A percentile compares a stretch with the other conserved stretches of the same genome.
phyloP scores from a whole-genome alignment of 2,113 vertebrate species.

The Elgaria multicarinata region DNA sequence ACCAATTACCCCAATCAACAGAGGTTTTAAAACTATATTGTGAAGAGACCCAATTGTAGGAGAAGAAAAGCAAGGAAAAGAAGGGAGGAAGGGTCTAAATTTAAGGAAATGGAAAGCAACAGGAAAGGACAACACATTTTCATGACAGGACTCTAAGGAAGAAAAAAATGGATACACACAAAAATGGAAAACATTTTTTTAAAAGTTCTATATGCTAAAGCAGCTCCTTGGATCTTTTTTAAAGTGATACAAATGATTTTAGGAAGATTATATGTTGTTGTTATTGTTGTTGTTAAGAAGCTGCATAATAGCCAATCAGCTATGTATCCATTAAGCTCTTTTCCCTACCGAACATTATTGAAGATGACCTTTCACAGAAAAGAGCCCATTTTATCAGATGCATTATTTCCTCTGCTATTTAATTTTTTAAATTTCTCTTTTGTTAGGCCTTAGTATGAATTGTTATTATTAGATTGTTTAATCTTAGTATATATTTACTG shows the following conservation, averaged over 20 bases:
- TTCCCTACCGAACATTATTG: not conserved
- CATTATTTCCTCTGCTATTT: not conserved
- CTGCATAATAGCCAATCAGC: constrained; percentile 21
- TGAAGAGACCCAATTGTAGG: not conserved
- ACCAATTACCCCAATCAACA: not conserved
- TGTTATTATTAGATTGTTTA: too few relatives aligned
- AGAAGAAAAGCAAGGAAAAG: not conserved
- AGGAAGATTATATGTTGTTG: not conserved
- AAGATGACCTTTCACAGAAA: not conserved
- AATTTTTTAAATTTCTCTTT: too few relatives aligned
- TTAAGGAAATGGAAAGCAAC: not conserved
- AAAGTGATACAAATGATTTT: not conserved
- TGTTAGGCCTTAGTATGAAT: too few relatives aligned
- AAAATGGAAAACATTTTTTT: not conserved
- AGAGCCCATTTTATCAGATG: not conserved
- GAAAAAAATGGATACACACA: not conserved
- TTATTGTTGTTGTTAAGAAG: not conserved
- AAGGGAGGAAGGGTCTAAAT: not conserved
- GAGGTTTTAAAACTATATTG: not conserved
- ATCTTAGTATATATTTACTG: too few relatives aligned
- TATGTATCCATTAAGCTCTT: not conserved
- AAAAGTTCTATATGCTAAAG: not conserved
- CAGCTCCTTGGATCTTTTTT: too few relatives aligned
- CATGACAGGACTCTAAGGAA: not conserved
- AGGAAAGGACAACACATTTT: not conserved